Base-by-base conservation (phyloP, 2,888 invertebrate species). In the Halictus ligatus region DNA sequence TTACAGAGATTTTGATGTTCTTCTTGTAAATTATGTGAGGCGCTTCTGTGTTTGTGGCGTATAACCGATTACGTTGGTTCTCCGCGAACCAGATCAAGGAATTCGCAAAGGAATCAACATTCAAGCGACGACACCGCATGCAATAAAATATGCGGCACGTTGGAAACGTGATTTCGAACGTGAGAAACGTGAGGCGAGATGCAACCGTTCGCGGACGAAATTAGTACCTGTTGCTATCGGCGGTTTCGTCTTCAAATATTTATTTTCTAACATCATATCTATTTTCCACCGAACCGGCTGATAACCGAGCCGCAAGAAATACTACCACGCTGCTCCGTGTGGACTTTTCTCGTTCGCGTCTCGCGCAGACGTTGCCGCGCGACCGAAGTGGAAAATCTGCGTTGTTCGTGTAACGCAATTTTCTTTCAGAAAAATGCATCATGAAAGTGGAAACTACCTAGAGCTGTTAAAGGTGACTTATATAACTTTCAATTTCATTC, bases 141-240 rank as follows among this genome's bases (percentile, higher is more conserved):
- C 21, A 69, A 69, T 69, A 71, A 71, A 40, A 71, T n/a, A n/a
- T 43, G 71, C 13, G 86, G 71, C 54, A 43, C 25, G 64, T 10
- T 40, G 46, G 74, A 84, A 84, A 85, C 78, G 74, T 81, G 81
- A 84, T 77, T 74, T 46, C 25, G 21, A 72, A 79, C 72, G 76
- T 50, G 78, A 85, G 76, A 81, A 85, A 81, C 78, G 79, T 85
- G 86, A 81, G 43, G 43, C 35, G 50, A 78, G 58, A 73, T 81
- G 60, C 73, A 13, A n/a, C 64, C 21, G 21, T 15, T 13, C 67
- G 48, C 54, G 8, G 25, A 15, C 40, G 21, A 48, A 79, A 77
- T 77, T 46, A n/a, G n/a, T 64, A 43, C 72, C n/a, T 13, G 21
- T 29, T 43, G 67, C 21, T 58, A 73, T 50, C 35, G 10, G 75